Conservation (phyloP, 2,113 vertebrate species). For the Corythaixoides concolor region DNA sequence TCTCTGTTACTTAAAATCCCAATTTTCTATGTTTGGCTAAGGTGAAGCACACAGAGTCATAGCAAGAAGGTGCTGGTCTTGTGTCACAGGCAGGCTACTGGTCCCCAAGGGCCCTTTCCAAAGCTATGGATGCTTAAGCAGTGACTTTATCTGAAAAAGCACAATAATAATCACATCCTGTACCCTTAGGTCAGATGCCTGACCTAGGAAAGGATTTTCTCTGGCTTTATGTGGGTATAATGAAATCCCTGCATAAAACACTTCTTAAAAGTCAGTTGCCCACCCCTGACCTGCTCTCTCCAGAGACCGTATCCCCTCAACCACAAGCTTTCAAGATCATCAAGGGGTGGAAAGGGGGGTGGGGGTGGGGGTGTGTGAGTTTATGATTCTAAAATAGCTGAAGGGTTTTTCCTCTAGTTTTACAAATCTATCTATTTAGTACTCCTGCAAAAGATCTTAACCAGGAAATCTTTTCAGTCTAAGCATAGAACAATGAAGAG, state of each 20-base stretch:
- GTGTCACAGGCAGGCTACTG: background rate
- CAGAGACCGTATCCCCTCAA: background rate
- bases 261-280: constrained; percentile 9
- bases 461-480: background rate
- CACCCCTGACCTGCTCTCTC: background rate
- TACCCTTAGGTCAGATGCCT: background rate
- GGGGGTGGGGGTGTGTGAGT: background rate
- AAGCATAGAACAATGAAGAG: background rate
- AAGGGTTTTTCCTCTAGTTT: background rate
- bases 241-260: constrained; percentile 22
- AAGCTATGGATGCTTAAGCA: background rate
- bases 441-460: background rate
- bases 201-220: background rate
- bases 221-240: background rate
- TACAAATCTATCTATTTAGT: background rate
- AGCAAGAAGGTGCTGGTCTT: background rate
- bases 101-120: background rate
- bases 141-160: background rate
- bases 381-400: background rate
- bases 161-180: background rate
- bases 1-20: background rate
- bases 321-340: background rate
- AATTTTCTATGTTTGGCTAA: background rate
- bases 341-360: background rate
- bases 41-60: background rate